Base-by-base conservation (phyloP, 2,888 invertebrate species). In the Eupithecia centaureata region DNA sequence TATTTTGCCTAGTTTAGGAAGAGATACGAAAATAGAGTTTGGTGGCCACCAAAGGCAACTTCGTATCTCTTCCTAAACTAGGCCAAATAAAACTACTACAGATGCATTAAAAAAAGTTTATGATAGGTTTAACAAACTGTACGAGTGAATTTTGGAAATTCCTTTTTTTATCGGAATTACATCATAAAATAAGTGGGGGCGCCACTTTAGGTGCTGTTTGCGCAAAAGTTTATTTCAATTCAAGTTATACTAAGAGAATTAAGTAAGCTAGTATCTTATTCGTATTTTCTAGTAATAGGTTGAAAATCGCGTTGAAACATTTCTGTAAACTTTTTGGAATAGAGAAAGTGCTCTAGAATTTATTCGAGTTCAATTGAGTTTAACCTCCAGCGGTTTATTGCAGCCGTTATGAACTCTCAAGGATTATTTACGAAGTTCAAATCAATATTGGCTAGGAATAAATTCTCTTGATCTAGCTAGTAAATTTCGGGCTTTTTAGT, bases 171-270 rank as follows among this genome's bases (percentile, higher is more conserved):
- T n/a, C n/a, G n/a, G n/a, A n/a, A n/a, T n/a, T n/a, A n/a, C n/a
- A n/a, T n/a, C n/a, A n/a, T n/a, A n/a, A n/a, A n/a, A n/a, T n/a
- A n/a, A n/a, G n/a, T n/a, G n/a, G n/a, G n/a, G n/a, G n/a, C n/a
- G n/a, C n/a, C n/a, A n/a, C n/a, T n/a, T n/a, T n/a, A n/a, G n/a
- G n/a, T n/a, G n/a, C n/a, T n/a, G n/a, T n/a, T n/a, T n/a, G n/a
- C n/a, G n/a, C n/a, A n/a, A 12, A 33, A 54, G 62, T 62, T 62
- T 27, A 62, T 18, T n/a, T 56, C n/a, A 32, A 32, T 18, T 56
- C n/a, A 30, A 32, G 27, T 27, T 52, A 4, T 4, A 28, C 27
- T 13, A 13, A 25, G 13, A 52, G 51, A 25, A 15, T 3, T 25
- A 25, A 52, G 52, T 52, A 25, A 51, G 25, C 13, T 27, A 3